Evolutionary conservation across 2,888 invertebrate species (phyloP).

Genomic region (Lithophane semibrunnea): DNA sequence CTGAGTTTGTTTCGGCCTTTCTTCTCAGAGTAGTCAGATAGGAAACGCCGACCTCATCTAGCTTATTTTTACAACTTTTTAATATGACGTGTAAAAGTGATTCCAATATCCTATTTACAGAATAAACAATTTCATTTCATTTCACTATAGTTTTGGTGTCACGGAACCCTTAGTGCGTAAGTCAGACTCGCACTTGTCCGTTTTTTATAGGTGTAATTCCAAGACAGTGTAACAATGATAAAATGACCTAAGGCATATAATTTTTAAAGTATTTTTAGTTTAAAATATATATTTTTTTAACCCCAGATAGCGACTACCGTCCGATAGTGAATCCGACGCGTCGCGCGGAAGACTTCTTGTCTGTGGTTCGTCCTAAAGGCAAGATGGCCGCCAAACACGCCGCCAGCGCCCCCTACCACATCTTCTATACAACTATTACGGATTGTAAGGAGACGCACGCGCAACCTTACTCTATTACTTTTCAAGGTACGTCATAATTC

Average conservation of each 20-base stretch:
- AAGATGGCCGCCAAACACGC: conserved; percentile 92
- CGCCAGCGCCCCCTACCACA: conserved; percentile 92
- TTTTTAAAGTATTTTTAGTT: background rate
- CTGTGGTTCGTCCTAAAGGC: conserved; percentile 90
- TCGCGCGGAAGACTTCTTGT: conserved; percentile 83
- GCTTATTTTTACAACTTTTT: no score
- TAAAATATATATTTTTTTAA: background rate
- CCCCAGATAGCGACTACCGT: conserved; percentile 78
- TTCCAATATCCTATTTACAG: no score
- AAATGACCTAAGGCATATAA: background rate
- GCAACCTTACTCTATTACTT: conserved; percentile 92
- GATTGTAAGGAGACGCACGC: conserved; percentile 91
- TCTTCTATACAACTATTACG: conserved; percentile 94
- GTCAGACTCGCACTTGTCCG: background rate
- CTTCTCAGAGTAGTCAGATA: no score
- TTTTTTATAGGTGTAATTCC: background rate
- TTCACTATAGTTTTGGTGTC: no score
- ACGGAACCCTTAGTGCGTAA: background rate
- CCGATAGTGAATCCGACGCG: conserved; percentile 81
- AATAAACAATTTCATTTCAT: no score
- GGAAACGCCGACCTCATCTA: no score
- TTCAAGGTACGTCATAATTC: conserved; percentile 89
- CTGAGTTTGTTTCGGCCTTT: no score
- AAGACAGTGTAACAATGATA: no score
- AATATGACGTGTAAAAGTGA: no score